Percentiles rank a stretch among this genome's conserved stretches.
These are phyloP conservation scores for Agriopis marginaria DNA, from an alignment of 2,888 invertebrate genomes.

Conservation along the genomic window DNA sequence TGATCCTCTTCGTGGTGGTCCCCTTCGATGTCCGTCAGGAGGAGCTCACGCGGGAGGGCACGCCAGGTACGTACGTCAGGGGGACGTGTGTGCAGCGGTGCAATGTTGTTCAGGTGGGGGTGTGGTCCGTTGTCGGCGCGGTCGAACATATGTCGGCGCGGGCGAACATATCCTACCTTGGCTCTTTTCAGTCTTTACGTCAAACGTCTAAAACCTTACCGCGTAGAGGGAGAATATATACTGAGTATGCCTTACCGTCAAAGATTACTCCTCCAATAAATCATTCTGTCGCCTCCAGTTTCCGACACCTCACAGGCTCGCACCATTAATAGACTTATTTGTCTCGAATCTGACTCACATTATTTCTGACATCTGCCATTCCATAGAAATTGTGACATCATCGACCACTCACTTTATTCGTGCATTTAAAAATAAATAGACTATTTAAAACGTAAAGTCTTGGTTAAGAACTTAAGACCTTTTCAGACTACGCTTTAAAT, in stretches of 20 bases:
- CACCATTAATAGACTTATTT: slow-evolving; percentile 38
- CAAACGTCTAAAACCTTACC: background rate
- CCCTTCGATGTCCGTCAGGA: too few relatives aligned
- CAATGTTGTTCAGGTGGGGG: too few relatives aligned
- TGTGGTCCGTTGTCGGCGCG: too few relatives aligned
- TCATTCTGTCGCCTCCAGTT: slow-evolving; percentile 24
- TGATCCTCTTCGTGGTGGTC: too few relatives aligned
- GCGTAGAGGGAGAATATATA: too few relatives aligned
- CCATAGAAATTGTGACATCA: slow-evolving; percentile 61
- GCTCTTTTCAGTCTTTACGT: background rate
- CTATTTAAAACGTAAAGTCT: slow-evolving; percentile 11
- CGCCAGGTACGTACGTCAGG: too few relatives aligned
- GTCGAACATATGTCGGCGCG: too few relatives aligned
- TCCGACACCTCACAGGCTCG: slow-evolving; percentile 1
- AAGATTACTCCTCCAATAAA: slow-evolving; percentile 5
- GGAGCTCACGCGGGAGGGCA: too few relatives aligned
- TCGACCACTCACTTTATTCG: slow-evolving; percentile 35
- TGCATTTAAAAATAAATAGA: slow-evolving; percentile 21
- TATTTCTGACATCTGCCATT: slow-evolving; percentile 61
- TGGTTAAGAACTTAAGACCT: background rate
- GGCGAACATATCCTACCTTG: too few relatives aligned
- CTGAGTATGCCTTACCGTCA: too few relatives aligned
- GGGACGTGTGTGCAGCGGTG: too few relatives aligned
- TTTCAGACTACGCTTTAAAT: background rate
- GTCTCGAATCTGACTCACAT: slow-evolving; percentile 56